Percentiles rank a stretch among this genome's conserved stretches.
phyloP scores from a whole-genome alignment of 2,888 invertebrate species.

The Thera obeliscata region DNA sequence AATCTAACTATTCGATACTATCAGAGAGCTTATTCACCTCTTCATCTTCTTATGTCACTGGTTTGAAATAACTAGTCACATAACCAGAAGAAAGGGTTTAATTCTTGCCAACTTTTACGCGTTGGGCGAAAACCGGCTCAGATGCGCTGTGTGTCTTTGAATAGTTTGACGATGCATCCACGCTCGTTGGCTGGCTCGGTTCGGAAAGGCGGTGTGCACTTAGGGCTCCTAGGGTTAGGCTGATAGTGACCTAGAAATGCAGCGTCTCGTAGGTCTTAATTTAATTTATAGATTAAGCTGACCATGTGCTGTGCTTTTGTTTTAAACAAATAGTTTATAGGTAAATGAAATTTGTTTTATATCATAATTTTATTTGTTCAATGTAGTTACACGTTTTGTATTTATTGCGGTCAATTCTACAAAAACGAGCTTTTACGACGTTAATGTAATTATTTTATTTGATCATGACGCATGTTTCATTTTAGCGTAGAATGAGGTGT shows the following conservation, averaged over 20 bases:
- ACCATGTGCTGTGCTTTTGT: conserved; percentile 85
- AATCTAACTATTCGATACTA: background rate
- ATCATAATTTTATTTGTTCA: conserved; percentile 68
- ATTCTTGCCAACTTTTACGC: too few relatives aligned
- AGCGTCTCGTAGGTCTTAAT: conserved; percentile 74
- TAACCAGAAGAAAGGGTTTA: too few relatives aligned
- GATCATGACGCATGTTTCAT: conserved; percentile 63
- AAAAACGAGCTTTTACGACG: conserved; percentile 72
- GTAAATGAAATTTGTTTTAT: conserved; percentile 76
- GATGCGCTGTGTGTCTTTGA: background rate
- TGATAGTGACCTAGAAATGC: conserved; percentile 68
- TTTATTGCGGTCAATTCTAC: conserved; percentile 79
- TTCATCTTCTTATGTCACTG: too few relatives aligned
- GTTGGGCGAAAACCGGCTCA: background rate
- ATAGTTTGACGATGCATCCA: background rate
- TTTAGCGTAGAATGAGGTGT: conserved; percentile 61
- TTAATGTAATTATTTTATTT: conserved; percentile 63
- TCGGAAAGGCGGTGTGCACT: conserved; percentile 60
- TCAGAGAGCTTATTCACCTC: too few relatives aligned
- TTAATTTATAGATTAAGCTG: conserved; percentile 80
- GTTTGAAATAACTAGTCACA: too few relatives aligned
- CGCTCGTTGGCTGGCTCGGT: conserved; percentile 36
- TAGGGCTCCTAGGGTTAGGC: conserved; percentile 78
- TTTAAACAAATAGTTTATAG: conserved; percentile 80
- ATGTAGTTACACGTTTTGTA: conserved; percentile 65